Evolutionary conservation across 1,140 invertebrate species (phyloP).

Genomic region (Heliothis subflexa): DNA sequence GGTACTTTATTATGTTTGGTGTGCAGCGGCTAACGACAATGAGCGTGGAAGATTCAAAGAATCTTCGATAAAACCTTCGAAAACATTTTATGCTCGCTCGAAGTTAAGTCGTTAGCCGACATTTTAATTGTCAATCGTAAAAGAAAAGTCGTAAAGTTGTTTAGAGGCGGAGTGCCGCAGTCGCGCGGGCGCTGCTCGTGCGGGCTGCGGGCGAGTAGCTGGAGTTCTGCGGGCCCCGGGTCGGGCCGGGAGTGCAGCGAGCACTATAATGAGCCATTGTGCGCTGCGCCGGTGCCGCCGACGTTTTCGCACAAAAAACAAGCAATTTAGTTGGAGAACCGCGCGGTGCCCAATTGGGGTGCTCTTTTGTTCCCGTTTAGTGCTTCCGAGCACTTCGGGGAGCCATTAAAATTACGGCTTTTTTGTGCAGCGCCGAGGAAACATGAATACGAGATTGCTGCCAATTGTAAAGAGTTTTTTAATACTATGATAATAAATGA

Average conservation of each 20-base stretch:
- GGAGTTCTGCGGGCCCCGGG: not conserved
- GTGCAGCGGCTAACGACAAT: constrained; percentile 5
- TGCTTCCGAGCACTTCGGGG: constrained; percentile 45
- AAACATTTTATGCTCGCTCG: constrained; percentile 45
- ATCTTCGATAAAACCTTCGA: constrained; percentile 31
- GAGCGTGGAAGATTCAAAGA: constrained; percentile 17
- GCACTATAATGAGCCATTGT: constrained; percentile 38
- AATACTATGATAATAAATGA: constrained; percentile 63
- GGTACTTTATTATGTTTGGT: not conserved
- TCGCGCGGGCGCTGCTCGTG: not conserved
- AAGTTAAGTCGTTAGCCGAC: constrained; percentile 50
- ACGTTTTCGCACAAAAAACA: constrained; percentile 50
- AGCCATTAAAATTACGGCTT: constrained; percentile 49
- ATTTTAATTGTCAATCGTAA: constrained; percentile 52
- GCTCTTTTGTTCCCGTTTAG: constrained; percentile 50
- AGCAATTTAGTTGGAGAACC: constrained; percentile 42
- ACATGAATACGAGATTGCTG: constrained; percentile 35
- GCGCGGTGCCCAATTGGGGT: constrained; percentile 40
- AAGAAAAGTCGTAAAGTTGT: constrained; percentile 50
- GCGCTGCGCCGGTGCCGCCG: constrained; percentile 31
- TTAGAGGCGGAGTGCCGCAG: constrained; percentile 17
- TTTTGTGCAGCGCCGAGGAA: constrained; percentile 35
- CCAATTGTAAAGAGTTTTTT: constrained; percentile 49
- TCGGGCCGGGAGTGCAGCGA: not conserved
- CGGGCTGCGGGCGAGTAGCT: not conserved